Evolutionary conservation across 2,797 vertebrate genomes (phyloP).

Genomic region (Phalanger gymnotis): DNA sequence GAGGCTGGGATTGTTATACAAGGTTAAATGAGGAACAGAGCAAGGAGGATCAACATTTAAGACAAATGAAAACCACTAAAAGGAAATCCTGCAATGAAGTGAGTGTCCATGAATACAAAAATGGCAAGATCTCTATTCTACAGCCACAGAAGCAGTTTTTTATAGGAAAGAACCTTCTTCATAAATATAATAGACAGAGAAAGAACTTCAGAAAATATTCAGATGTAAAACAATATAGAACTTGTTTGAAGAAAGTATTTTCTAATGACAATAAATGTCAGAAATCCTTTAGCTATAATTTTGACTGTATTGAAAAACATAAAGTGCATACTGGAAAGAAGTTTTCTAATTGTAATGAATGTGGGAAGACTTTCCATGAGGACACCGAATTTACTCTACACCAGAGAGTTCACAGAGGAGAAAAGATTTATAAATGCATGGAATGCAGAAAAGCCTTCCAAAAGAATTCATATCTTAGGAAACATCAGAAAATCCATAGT

Average conservation of each 20-base stretch:
- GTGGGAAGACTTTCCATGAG: constrained; percentile 71
- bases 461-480: constrained; percentile 71
- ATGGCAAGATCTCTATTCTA: constrained; percentile 57
- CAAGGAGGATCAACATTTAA: constrained; percentile 69
- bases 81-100: constrained; percentile 69
- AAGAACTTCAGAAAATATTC: constrained; percentile 73
- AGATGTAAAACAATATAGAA: constrained; percentile 41
- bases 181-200: constrained; percentile 48
- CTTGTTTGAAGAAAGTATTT: constrained; percentile 35
- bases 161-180: constrained; percentile 65
- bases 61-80: constrained; percentile 72
- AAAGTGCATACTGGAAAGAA: constrained; percentile 55
- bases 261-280: constrained; percentile 46
- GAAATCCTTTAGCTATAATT: constrained; percentile 61
- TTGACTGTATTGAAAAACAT: constrained; percentile 53
- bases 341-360: constrained; percentile 67
- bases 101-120: constrained; percentile 60
- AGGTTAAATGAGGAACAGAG: constrained; percentile 67
- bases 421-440: constrained; percentile 59
- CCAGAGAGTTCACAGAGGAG: constrained; percentile 38
- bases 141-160: constrained; percentile 66
- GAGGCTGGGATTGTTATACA: constrained; percentile 67
- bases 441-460: constrained; percentile 73
- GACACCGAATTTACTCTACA: neutral
- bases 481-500: constrained; percentile 65